Base-by-base conservation (phyloP, 2,797 vertebrate species). In the Mormyrus proboscirostris region DNA sequence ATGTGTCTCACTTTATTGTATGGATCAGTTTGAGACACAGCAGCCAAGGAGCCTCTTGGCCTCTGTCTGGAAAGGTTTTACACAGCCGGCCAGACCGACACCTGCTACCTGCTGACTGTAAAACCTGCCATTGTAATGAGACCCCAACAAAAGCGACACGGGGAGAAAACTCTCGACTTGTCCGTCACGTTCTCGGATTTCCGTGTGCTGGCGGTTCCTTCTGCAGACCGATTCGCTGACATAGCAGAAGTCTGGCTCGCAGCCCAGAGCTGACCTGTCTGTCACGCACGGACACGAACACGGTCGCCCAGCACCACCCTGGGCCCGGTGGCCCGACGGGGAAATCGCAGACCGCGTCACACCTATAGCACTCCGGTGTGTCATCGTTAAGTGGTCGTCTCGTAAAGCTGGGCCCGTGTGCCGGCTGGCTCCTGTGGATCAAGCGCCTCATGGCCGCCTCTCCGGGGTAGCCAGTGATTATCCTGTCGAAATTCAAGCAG, bases 281-380 rank as follows among this genome's bases (percentile, higher is more conserved):
- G 87, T 41, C 2, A 12, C 51, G 25, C 57, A 3, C 6, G 29
- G 29, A 29, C 29, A 2, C 38, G 33, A 33, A 41, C 33, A 73
- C 1, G 16, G 65, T 33, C 65, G 3, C 94, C 94, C 93, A 76
- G 90, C 92, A 92, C 92, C 91, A 90, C 94, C 93, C 88, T 14
- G 25, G 92, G 93, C 94, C 93, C 91, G 92, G 89, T 90, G 93
- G 94, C 93, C 93, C 94, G 93, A 93, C 94, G 93, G 93, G 94
- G 94, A 95, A 94, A 95, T 62, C 41, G 8, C 12, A 44, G 84
- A 22, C 49, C 4, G 2, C 12, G 33, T 16, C 10, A 29, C 29
- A 2, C 59, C 59, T 25, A 9, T 12, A 76, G 25, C 29, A 5
- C 69, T 76, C 69, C 4, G 69, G 69, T 38, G 69, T 76, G 69